These are phyloP conservation scores for Drosophila siamana DNA, from an alignment of 2,888 invertebrate species.

Conservation along the genomic window DNA sequence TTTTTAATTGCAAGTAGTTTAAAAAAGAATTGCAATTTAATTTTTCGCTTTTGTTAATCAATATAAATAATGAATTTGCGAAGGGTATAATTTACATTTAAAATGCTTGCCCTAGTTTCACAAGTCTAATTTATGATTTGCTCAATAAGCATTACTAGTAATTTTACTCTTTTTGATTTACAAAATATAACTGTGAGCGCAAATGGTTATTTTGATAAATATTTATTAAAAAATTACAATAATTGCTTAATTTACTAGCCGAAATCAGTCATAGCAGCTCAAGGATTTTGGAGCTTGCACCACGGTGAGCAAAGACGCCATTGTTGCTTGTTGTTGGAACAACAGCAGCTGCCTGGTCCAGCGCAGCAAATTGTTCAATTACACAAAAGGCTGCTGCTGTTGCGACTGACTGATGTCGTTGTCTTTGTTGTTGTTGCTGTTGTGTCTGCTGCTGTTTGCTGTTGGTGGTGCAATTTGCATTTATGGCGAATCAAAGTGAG, in stretches of 20 bases:
- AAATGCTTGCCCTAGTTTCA: too few species aligned
- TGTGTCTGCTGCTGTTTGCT: too few species aligned
- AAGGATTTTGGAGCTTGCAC: not conserved
- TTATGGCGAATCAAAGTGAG: conserved; percentile 75
- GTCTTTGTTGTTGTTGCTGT: conserved; percentile 25
- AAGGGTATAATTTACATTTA: too few species aligned
- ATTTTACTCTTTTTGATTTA: too few species aligned
- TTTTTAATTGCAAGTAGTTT: too few species aligned
- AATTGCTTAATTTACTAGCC: not conserved
- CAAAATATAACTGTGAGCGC: too few species aligned
- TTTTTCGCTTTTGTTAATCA: too few species aligned
- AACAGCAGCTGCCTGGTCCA: conserved; percentile 53
- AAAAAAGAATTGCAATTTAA: too few species aligned
- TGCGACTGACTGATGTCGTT: conserved; percentile 17
- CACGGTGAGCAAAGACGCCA: conserved; percentile 51
- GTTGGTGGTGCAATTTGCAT: conserved; percentile 66
- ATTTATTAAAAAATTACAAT: not conserved
- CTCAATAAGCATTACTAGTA: too few species aligned
- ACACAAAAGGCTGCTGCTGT: conserved; percentile 59
- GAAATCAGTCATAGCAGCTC: not conserved
- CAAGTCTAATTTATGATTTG: too few species aligned
- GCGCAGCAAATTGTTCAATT: conserved; percentile 80
- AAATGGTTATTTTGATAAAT: too few species aligned
- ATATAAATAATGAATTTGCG: too few species aligned
- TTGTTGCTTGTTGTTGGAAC: conserved; percentile 48